Percentiles rank a stretch among this genome's conserved stretches.
These are phyloP conservation scores for Nematostella vectensis DNA, from an alignment of 92 coral and sea anemone species.

Conservation along the genomic window DNA sequence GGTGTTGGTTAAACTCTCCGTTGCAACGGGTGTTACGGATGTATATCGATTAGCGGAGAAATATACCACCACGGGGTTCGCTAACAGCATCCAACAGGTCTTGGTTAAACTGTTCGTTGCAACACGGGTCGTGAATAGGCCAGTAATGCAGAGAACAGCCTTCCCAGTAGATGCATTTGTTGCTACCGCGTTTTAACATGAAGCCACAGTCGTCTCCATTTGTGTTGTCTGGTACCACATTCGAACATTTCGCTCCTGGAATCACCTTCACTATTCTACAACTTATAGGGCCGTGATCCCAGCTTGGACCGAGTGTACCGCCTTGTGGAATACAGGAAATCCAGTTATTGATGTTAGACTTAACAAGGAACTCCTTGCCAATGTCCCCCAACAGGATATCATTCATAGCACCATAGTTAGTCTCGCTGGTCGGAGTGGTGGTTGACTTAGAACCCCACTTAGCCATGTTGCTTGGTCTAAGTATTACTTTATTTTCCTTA, in stretches of 20 bases:
- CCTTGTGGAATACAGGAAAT: neutral
- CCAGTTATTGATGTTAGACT: neutral
- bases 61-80: too few relatives aligned
- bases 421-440: neutral
- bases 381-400: neutral
- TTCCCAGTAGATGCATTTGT: neutral
- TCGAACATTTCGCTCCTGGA: neutral
- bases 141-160: neutral
- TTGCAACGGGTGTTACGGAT: too few relatives aligned
- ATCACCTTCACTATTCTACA: neutral
- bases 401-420: neutral
- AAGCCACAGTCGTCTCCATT: neutral
- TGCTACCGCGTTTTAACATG: neutral
- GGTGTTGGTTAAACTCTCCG: too few relatives aligned
- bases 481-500: neutral
- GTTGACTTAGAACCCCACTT: neutral
- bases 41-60: too few relatives aligned
- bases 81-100: too few relatives aligned
- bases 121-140: constrained; percentile 5
- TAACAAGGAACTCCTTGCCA: neutral
- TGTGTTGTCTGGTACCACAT: neutral
- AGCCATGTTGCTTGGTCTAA: neutral
- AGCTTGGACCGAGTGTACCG: neutral
- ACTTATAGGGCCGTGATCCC: neutral
- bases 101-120: too few relatives aligned